Evolutionary conservation across 2,888 invertebrate species (phyloP), one percentile per base, ranked within the genome.

Genomic region (Oligia latruncula): DNA sequence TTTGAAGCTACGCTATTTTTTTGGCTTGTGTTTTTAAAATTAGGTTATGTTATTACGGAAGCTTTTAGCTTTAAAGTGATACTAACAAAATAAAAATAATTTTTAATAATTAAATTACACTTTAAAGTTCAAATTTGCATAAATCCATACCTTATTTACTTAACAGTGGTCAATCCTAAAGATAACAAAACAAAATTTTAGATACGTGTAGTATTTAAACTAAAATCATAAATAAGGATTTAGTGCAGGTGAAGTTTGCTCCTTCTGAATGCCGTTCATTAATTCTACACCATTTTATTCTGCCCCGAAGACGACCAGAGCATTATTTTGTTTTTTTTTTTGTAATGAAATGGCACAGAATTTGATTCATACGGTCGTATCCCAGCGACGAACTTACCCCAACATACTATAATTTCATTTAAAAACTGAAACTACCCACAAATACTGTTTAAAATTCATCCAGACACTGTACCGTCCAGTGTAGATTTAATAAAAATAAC

Each of bases 401-500:
- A 35, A 35, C 35, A 35, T 35, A 35, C 35, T 35, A 35, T 35
- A 35, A 4, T 58, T 46, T 23, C 0, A 11, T 29, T 17, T 77
- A 1, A 60, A 29, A 66, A 15, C 4, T 15, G 4, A 43, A 20
- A 71, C 23, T 80, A 65, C 13, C 20, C 49, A 55, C 29, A 40
- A 40, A 71, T 40, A 23, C 70, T 5, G 15, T 60, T 29, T 43
- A 35, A 78, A 58, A 65, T 66, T 60, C 8, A 62, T 17, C n/a
- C 6, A 15, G 1, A 23, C 23, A 15, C 6, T 9, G 1, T 35
- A 52, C 17, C 5, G 17, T 15, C n/a, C 46, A 29, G 23, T 17
- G 15, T 35, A 46, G 43, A 84, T 67, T 83, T 40, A 52, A 67
- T 70, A 67, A 62, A 84, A 67, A 71, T 71, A 82, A 52, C 23